Conservation (phyloP, 1,140 invertebrate genomes). For the Rhagoletis pomonella region DNA sequence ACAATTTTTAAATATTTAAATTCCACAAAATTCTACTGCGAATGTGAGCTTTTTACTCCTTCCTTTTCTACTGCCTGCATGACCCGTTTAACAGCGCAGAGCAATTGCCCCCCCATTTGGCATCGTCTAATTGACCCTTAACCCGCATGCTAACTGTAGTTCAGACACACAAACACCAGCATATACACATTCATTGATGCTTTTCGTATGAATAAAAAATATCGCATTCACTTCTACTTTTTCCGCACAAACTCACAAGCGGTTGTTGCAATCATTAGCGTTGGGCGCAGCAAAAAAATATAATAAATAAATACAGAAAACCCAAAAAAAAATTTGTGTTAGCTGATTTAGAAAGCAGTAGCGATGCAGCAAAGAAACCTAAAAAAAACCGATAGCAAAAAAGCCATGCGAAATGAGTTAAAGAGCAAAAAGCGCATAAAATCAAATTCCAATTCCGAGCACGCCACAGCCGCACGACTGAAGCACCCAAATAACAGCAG, state of each 20-base stretch:
- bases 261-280: not conserved
- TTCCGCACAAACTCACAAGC: conserved; percentile 30
- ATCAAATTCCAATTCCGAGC: conserved; percentile 43
- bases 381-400: not conserved
- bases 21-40: not conserved
- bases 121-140: conserved; percentile 46
- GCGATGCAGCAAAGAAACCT: not conserved
- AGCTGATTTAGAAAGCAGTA: not conserved
- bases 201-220: conserved; percentile 37
- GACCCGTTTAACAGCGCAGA: not conserved
- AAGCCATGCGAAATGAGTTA: not conserved
- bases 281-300: not conserved
- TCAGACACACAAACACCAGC: conserved; percentile 10
- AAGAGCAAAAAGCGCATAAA: conserved; percentile 46
- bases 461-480: conserved; percentile 37
- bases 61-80: not conserved
- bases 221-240: conserved; percentile 34
- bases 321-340: not conserved
- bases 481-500: not conserved
- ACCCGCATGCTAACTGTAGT: conserved; percentile 23
- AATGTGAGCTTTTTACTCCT: not conserved
- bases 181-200: not conserved
- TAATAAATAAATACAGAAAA: no score
- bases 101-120: conserved; percentile 44
- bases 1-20: conserved; percentile 13